Evolutionary conservation across 2,797 vertebrate genomes (phyloP), one percentile per base, ranked within the genome.

Genomic region (Pampus argenteus): DNA sequence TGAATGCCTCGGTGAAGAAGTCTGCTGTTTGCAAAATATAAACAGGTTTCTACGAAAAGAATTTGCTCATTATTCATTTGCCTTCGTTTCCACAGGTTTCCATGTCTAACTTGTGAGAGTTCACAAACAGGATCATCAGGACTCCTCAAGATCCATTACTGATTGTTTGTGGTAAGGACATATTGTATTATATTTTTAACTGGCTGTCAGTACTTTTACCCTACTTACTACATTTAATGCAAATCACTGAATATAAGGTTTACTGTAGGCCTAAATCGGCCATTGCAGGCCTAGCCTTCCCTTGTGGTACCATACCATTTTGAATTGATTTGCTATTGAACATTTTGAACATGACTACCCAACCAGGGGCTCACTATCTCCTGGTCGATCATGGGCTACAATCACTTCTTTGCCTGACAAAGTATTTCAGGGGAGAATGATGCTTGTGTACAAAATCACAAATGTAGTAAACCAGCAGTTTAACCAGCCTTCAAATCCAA

Each of bases 61-160:
- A 50, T 80, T 86, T 72, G 28, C 47, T 70, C 13, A 70, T 76
- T 70, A 68, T 69, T 72, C 38, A 52, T 78, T 76, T 88, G 13
- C 70, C 25, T 79, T 85, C 0, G 38, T 79, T 86, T 80, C 64
- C 79, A 68, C 92, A 95, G 94, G 92, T 88, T 90, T 92, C 84
- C 86, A 92, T 92, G 92, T 91, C 81, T 90, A 76, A 70, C 69
- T 75, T 89, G 76, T 91, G 81, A 91, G 81, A 66, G 49, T 76
- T 84, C 79, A 59, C 72, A 63, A 74, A 86, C 76, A 56, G 76
- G 71, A 91, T 86, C 73, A 75, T 78, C 75, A 66, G 84, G 79
- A 87, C 73, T 78, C 67, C 71, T 61, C 79, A 38, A 73, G 62
- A 18, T 76, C 78, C 40, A 15, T 76, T 75, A 63, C 67, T 72